Base-by-base conservation (phyloP, 2,113 vertebrate species). In the Ptilonorhynchus violaceus region DNA sequence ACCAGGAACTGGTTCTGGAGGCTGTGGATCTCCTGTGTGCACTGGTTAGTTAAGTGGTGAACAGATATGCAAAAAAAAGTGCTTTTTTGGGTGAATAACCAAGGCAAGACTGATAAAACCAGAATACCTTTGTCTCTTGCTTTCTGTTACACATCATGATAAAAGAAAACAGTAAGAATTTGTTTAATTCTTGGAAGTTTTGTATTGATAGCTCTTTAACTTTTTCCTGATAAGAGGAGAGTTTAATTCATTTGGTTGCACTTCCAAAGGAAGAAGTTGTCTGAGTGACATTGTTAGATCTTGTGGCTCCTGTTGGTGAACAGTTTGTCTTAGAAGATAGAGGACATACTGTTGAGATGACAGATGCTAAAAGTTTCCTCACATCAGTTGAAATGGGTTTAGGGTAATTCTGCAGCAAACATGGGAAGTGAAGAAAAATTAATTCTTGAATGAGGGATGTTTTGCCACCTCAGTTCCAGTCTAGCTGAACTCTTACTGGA, bases 1-100 rank as follows among this genome's bases (percentile, higher is more conserved):
- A 99, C 95, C 99, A 99, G 97, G 99, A 99, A 60, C 98, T 99
- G 58, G 99, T 99, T 90, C 95, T 99, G 93, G 99, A 99, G 97
- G 99, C 99, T 14, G 99, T 99, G 3, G 99, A 99, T 96, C 98
- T 99, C 73, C 99, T 99, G 25, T 99, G 99, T 72, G 99, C 99
- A 86, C 98, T 99, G 99, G 99, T 99, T 74, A 98, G 99, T 99
- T 85, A 75, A 37, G 9, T 6, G 49, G 25, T 68, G n/a, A 91
- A 90, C 3, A 63, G 53, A 53, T 7, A 12, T 0, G 3, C 12
- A 42, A 70, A 69, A 15, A 47, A 4, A 39, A 76, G 33, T 41
- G 14, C 21, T 68, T 35, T 67, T 86, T 59, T 30, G 8, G 33
- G 39, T 82, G 56, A 75, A 86, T 64, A 52, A 37, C 14, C 18